Conservation (phyloP, 2,888 invertebrate species). For the Ichneumoninae sp. region DNA sequence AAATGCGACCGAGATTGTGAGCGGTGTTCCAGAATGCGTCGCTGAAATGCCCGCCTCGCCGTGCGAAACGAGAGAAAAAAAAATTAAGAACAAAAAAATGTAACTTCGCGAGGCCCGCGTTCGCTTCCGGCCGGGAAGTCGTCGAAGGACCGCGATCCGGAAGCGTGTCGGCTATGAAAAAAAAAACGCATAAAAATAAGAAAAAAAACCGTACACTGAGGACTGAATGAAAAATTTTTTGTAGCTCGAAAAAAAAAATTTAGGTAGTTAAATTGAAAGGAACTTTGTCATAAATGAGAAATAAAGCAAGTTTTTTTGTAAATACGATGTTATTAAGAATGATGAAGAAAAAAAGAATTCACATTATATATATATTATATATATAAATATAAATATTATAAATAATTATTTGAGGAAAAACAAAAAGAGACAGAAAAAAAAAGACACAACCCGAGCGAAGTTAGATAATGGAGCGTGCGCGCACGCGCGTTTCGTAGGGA, state of each 20-base stretch:
- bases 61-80: constrained; percentile 3
- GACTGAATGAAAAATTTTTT: constrained; percentile 80
- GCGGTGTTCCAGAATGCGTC: constrained; percentile 15
- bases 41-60: constrained; percentile 23
- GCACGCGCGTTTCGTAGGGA: constrained; percentile 70
- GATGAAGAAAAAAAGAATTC: constrained; percentile 67
- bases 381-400: constrained; percentile 70
- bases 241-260: constrained; percentile 72
- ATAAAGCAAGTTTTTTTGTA: constrained; percentile 76
- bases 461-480: constrained; percentile 65
- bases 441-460: constrained; percentile 29
- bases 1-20: neutral
- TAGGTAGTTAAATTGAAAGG: constrained; percentile 76
- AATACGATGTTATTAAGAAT: constrained; percentile 75
- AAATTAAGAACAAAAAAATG: neutral
- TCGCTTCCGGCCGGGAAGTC: constrained; percentile 17
- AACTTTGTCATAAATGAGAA: constrained; percentile 59
- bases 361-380: constrained; percentile 64
- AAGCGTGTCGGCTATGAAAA: constrained; percentile 9
- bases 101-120: constrained; percentile 1
- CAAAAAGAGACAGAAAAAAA: constrained; percentile 44
- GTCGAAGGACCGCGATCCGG: constrained; percentile 30
- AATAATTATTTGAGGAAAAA: constrained; percentile 63
- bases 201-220: constrained; percentile 60
- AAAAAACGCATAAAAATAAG: constrained; percentile 17